Conservation (phyloP, 2,888 invertebrate genomes). For the Lepidocyrtoides sp. region DNA sequence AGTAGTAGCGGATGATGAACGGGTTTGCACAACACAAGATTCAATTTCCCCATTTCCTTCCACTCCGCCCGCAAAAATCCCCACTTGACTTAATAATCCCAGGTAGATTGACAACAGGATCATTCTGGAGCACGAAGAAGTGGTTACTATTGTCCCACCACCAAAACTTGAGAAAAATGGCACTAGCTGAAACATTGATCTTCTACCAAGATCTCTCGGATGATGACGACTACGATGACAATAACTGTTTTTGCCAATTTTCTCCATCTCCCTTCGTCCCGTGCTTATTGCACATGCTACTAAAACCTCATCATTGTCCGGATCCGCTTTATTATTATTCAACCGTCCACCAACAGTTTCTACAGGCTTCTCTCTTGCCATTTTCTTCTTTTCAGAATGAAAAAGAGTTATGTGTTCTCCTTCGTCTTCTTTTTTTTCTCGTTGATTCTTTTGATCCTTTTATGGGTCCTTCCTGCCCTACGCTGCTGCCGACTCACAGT, state of each 20-base stretch:
- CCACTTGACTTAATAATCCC: slow-evolving; percentile 70
- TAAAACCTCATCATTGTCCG: slow-evolving; percentile 64
- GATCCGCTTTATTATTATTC: slow-evolving; percentile 69
- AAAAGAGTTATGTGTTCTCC: slow-evolving; percentile 45
- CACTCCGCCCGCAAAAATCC: slow-evolving; percentile 61
- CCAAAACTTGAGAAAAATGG: slow-evolving; percentile 56
- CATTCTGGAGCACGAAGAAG: background rate
- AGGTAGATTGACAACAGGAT: slow-evolving; percentile 73
- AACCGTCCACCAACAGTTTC: slow-evolving; percentile 31
- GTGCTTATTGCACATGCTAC: slow-evolving; percentile 22
- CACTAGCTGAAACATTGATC: slow-evolving; percentile 68
- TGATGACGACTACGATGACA: background rate
- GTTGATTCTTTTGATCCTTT: slow-evolving; percentile 57
- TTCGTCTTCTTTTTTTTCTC: background rate
- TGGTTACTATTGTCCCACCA: background rate
- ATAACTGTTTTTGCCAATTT: slow-evolving; percentile 49
- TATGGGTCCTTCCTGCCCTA: slow-evolving; percentile 43
- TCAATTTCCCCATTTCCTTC: slow-evolving; percentile 81
- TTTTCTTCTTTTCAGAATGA: slow-evolving; percentile 29
- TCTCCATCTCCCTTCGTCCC: background rate
- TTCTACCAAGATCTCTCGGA: background rate
- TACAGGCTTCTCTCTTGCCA: slow-evolving; percentile 6
- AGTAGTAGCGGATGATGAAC: slow-evolving; percentile 67
- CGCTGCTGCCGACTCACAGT: slow-evolving; percentile 12
- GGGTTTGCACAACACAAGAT: slow-evolving; percentile 80